Conservation (phyloP, 1,140 invertebrate genomes). For the Drosophila saltans region DNA sequence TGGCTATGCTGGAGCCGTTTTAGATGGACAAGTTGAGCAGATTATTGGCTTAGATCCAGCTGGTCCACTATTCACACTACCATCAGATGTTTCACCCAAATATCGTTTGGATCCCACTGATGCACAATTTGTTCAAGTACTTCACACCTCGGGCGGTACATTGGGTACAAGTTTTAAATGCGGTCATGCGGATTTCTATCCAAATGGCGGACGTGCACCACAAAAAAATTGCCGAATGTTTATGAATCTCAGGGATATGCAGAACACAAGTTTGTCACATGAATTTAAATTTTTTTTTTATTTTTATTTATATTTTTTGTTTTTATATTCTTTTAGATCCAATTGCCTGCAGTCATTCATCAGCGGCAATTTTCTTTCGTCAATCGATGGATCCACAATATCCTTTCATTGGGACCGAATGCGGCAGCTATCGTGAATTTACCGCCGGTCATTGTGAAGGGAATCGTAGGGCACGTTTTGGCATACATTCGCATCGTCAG, state of each 20-base stretch:
- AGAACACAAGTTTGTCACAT: slow-evolving; percentile 64
- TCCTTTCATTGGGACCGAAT: slow-evolving; percentile 85
- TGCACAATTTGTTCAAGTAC: slow-evolving; percentile 94
- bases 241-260: slow-evolving; percentile 64
- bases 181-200: slow-evolving; percentile 94
- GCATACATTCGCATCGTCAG: slow-evolving; percentile 68
- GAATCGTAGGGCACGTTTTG: slow-evolving; percentile 68
- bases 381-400: slow-evolving; percentile 86
- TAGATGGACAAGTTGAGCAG: slow-evolving; percentile 83
- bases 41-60: slow-evolving; percentile 90
- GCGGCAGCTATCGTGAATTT: slow-evolving; percentile 86
- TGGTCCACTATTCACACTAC: slow-evolving; percentile 90
- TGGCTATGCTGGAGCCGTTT: slow-evolving; percentile 89
- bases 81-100: slow-evolving; percentile 85
- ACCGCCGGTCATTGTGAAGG: slow-evolving; percentile 75
- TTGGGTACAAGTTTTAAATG: slow-evolving; percentile 89
- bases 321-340: slow-evolving; percentile 50
- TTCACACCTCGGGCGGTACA: slow-evolving; percentile 93
- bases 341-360: slow-evolving; percentile 90
- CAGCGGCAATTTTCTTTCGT: slow-evolving; percentile 87
- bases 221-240: slow-evolving; percentile 90
- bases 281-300: neutral
- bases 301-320: neutral
- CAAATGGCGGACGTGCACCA: slow-evolving; percentile 90
- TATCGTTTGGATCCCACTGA: slow-evolving; percentile 89